Conservation (phyloP, 1,140 invertebrate genomes). For the Zaprionus inermis region DNA sequence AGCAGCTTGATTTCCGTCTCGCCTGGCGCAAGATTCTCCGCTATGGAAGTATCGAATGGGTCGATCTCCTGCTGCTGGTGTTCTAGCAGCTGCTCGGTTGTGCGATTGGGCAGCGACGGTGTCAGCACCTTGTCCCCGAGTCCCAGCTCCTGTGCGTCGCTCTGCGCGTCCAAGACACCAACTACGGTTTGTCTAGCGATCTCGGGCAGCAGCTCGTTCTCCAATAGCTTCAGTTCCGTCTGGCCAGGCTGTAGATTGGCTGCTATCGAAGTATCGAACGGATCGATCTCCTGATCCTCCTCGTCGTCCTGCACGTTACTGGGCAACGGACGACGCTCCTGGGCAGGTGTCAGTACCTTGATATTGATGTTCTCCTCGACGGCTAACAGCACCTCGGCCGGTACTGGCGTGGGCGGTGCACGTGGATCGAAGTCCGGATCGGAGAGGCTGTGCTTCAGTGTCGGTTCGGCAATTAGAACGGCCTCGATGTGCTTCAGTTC, state of each 20-base stretch:
- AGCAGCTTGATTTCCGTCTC: conserved; percentile 91
- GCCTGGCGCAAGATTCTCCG: conserved; percentile 89
- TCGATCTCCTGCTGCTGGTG: conserved; percentile 85
- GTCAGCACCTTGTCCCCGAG: conserved; percentile 82
- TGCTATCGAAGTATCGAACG: conserved; percentile 92
- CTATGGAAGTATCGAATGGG: conserved; percentile 93
- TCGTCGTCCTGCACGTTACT: background rate
- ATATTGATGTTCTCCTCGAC: conserved; percentile 87
- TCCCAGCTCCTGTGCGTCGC: conserved; percentile 82
- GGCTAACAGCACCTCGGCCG: conserved; percentile 85
- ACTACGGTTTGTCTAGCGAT: conserved; percentile 49
- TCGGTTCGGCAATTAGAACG: conserved; percentile 85
- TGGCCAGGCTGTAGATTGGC: conserved; percentile 89
- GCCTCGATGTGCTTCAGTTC: conserved; percentile 90
- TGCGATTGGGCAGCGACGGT: conserved; percentile 62
- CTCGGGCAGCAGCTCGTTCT: conserved; percentile 82
- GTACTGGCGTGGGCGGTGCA: conserved; percentile 84
- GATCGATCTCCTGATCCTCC: conserved; percentile 85
- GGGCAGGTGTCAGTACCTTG: conserved; percentile 88
- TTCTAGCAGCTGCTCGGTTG: conserved; percentile 37
- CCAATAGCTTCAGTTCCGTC: conserved; percentile 90
- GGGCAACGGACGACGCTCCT: conserved; percentile 69
- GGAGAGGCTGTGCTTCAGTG: conserved; percentile 84
- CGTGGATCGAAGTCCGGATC: conserved; percentile 87
- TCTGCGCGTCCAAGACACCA: conserved; percentile 78